These are phyloP conservation scores for Brachionus asplanchnoidis DNA, from an alignment of 1,140 invertebrate species.

Conservation along the genomic window DNA sequence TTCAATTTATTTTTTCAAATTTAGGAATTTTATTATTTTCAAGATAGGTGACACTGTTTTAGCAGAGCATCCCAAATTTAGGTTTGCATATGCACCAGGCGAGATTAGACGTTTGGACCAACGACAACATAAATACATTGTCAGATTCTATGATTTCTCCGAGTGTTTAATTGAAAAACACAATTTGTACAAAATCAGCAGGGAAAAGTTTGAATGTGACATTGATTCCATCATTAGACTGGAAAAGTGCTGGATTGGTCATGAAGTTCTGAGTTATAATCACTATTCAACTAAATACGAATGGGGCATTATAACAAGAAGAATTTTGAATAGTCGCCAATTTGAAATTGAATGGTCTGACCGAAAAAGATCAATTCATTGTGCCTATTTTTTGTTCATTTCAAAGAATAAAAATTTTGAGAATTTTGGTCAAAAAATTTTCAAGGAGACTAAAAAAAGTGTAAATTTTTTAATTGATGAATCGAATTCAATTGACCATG, in stretches of 20 bases:
- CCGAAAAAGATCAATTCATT: conserved; percentile 44
- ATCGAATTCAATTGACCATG: not conserved
- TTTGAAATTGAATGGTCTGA: conserved; percentile 47
- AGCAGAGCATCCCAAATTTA: conserved; percentile 28
- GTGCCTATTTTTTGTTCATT: conserved; percentile 46
- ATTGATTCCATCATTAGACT: not conserved
- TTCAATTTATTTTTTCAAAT: conserved; percentile 43
- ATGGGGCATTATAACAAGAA: conserved; percentile 45
- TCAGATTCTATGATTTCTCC: conserved; percentile 23
- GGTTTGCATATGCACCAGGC: conserved; percentile 21
- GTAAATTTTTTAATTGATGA: not conserved
- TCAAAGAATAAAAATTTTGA: not conserved
- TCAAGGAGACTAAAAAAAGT: not conserved
- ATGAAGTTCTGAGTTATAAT: not conserved
- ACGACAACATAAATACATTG: not conserved
- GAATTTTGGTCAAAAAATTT: not conserved
- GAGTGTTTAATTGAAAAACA: not conserved
- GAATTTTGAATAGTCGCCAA: conserved; percentile 43
- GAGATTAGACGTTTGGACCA: conserved; percentile 5
- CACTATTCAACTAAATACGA: not conserved
- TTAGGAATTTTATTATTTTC: too few relatives aligned
- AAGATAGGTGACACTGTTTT: conserved; percentile 30
- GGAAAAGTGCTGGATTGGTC: conserved; percentile 20
- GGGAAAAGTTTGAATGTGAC: conserved; percentile 10
- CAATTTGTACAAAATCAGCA: not conserved